phyloP scores from a whole-genome alignment of 2,797 vertebrate genomes.

The Lepus townsendii region DNA sequence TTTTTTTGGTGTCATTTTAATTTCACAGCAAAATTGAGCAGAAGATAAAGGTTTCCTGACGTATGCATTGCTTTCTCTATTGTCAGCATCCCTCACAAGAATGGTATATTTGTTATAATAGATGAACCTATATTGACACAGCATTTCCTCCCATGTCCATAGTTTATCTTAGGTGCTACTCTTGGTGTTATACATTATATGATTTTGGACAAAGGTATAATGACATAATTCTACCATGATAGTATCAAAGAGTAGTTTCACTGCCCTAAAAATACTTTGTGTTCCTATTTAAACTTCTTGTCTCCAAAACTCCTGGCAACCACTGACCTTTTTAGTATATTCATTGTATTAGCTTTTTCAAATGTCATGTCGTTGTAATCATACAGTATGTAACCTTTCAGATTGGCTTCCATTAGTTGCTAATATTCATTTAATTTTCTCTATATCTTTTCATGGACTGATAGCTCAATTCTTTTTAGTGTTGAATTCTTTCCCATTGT shows the following conservation, averaged over 20 bases:
- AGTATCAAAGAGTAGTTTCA: background rate
- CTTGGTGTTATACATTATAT: background rate
- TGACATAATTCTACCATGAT: background rate
- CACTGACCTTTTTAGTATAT: background rate
- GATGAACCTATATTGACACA: background rate
- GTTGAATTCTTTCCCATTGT: background rate
- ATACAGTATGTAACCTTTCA: background rate
- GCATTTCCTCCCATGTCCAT: no score
- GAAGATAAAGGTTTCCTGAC: background rate
- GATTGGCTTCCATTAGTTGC: background rate
- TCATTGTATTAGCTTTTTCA: background rate
- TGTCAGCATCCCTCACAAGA: background rate
- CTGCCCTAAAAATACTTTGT: background rate
- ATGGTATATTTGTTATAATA: background rate
- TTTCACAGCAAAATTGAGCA: background rate
- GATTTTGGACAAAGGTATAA: background rate
- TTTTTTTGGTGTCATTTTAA: background rate
- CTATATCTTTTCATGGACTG: background rate
- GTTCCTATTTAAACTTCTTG: no score
- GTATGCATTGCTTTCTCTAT: background rate
- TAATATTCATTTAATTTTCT: background rate
- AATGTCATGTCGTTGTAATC: background rate
- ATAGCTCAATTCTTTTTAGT: background rate
- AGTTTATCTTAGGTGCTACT: background rate
- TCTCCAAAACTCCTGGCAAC: background rate